Evolutionary conservation across 2,888 invertebrate species (phyloP).

Genomic region (Dusona sp.): DNA sequence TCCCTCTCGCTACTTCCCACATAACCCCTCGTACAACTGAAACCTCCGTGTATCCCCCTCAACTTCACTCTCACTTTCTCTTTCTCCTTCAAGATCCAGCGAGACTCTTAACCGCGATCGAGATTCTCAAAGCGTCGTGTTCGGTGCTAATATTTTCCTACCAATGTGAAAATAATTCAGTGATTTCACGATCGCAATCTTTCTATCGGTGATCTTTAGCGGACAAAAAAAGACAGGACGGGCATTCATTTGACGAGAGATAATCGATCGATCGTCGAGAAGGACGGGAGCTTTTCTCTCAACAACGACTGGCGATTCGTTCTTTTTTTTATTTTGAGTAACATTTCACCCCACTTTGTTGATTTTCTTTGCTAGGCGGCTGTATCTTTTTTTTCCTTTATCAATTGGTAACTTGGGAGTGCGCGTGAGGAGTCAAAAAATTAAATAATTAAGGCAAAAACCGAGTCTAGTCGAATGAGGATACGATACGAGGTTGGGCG

Average conservation of each 20-base stretch:
- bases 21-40: conserved; percentile 5
- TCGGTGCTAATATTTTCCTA: not conserved
- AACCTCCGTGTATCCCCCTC: conserved; percentile 8
- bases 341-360: not conserved
- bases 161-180: not conserved
- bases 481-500: not conserved
- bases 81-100: conserved; percentile 3
- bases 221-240: too few relatives aligned
- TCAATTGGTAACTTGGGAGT: not conserved
- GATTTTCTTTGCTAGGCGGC: not conserved
- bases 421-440: not conserved
- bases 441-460: not conserved
- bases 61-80: conserved; percentile 15
- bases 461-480: not conserved
- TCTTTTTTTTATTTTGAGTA: not conserved
- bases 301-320: not conserved
- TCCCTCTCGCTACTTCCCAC: conserved; percentile 21
- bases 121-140: not conserved
- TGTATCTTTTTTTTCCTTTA: not conserved
- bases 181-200: not conserved
- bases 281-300: not conserved
- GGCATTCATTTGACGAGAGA: not conserved
- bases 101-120: not conserved
- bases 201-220: not conserved
- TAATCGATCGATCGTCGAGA: not conserved